Evolutionary conservation across 2,797 vertebrate genomes (phyloP).

Genomic region (Philypnodon macrostomus): DNA sequence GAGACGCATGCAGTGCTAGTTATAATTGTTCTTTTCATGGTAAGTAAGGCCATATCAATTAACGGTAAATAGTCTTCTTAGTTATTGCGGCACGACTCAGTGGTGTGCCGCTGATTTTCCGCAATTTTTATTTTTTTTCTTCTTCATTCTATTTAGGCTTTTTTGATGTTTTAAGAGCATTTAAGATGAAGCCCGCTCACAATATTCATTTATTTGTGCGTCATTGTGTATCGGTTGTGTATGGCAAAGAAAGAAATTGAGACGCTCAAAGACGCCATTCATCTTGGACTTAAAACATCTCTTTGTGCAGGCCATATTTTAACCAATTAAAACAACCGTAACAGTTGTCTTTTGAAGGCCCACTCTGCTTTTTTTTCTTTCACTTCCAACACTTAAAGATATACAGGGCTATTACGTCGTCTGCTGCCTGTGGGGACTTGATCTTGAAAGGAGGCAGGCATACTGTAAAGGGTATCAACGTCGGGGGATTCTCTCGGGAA

Average conservation of each 20-base stretch:
- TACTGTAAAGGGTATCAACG: constrained; percentile 34
- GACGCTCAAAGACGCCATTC: constrained; percentile 55
- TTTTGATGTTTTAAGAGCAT: constrained; percentile 53
- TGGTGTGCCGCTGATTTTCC: constrained; percentile 66
- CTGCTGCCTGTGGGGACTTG: constrained; percentile 37
- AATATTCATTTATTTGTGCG: constrained; percentile 61
- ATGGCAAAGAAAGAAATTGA: constrained; percentile 25
- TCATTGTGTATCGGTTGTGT: constrained; percentile 29
- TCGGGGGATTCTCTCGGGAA: constrained; percentile 31
- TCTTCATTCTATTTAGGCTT: constrained; percentile 60
- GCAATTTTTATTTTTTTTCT: constrained; percentile 15
- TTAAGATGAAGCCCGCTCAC: constrained; percentile 58
- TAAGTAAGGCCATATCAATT: constrained; percentile 85
- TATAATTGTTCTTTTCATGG: constrained; percentile 84
- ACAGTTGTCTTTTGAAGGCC: constrained; percentile 35
- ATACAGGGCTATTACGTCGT: constrained; percentile 41
- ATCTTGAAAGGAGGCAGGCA: constrained; percentile 48
- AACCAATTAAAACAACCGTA: constrained; percentile 51
- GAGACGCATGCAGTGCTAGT: constrained; percentile 69
- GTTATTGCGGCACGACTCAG: constrained; percentile 80
- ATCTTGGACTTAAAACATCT: constrained; percentile 53
- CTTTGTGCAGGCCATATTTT: constrained; percentile 56
- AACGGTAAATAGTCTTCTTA: constrained; percentile 81
- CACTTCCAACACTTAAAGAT: constrained; percentile 44
- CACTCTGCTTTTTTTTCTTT: constrained; percentile 46